Evolutionary conservation across 1,140 invertebrate genomes (phyloP), one percentile per base, ranked within the genome.

Genomic region (Ooceraea biroi): DNA sequence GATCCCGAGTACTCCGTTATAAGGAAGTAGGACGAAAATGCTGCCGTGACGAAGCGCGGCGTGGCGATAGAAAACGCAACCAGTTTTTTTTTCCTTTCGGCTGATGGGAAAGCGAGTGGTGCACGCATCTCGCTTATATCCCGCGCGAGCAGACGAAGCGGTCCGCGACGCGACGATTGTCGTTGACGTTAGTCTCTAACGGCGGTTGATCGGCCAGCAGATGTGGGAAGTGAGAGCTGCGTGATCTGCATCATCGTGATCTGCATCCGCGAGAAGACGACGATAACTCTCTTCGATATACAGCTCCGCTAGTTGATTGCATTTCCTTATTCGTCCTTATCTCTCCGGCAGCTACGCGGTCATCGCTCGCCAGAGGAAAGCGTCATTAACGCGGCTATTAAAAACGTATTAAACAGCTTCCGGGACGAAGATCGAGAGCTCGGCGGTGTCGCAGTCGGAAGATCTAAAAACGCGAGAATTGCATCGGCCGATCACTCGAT

Each of bases 11-110:
- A 27, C 30, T 41, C 65, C 52, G 65, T 78, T 78, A 69, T 50
- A 65, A 80, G 50, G 58, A 76, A 76, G 73, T 76, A 76, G 73
- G 27, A 36, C 73, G 27, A 76, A 76, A 76, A 76, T 50, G 73
- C 58, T 36, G 58, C 72, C 58, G 73, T 63, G 57, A 63, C 44
- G 72, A 17, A 11, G n/a, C n/a, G 19, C 44, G 10, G 19, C 19
- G n/a, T n/a, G n/a, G 63, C 22, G 50, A 19, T 78, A 50, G n/a
- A 44, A 78, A 78, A 78, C 17, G 76, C 76, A 68, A 78, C 65
- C 22, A 36, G 17, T n/a, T 71, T 80, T 80, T 48, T 68, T 58
- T 58, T 30, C 41, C 73, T n/a, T 69, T 69, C 52, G 4, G 1
- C 27, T 19, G 65, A 58, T 12, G 76, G 50, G 65, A 80, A 80